phyloP scores from a whole-genome alignment of 2,888 invertebrate genomes.

The Luffia ferchaultella region DNA sequence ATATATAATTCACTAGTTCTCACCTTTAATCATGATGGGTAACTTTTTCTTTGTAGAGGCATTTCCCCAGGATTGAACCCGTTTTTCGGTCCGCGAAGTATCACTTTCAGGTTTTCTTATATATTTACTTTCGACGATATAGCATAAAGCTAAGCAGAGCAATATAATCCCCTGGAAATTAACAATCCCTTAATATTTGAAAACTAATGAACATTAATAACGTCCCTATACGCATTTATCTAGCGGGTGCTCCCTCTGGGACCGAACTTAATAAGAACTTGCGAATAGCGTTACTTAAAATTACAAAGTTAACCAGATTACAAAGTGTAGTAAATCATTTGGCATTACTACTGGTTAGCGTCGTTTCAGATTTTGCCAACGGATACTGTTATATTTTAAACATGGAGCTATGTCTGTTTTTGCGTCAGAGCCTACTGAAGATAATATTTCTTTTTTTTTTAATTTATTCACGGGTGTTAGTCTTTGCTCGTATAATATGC shows the following conservation, averaged over 20 bases:
- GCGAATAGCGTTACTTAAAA: not conserved
- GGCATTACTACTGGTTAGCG: not conserved
- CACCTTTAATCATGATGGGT: too few species aligned
- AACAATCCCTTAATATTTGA: not conserved
- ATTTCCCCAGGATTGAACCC: not conserved
- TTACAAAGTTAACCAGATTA: not conserved
- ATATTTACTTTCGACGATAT: not conserved
- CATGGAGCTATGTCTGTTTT: too few species aligned
- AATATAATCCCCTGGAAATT: not conserved
- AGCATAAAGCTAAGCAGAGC: not conserved
- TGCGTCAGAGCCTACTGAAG: too few species aligned
- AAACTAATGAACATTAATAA: too few species aligned
- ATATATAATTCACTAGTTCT: too few species aligned
- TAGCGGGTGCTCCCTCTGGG: not conserved
- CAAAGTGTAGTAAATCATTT: not conserved
- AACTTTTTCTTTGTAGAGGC: not conserved
- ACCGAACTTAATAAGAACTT: not conserved
- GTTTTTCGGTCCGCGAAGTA: not conserved
- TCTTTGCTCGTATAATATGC: too few species aligned
- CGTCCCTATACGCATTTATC: not conserved
- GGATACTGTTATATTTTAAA: too few species aligned
- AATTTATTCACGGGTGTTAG: too few species aligned
- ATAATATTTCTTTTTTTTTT: too few species aligned
- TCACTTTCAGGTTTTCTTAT: not conserved
- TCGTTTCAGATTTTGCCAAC: not conserved